phyloP scores from a whole-genome alignment of 2,888 invertebrate species.

The Bombylius major region DNA sequence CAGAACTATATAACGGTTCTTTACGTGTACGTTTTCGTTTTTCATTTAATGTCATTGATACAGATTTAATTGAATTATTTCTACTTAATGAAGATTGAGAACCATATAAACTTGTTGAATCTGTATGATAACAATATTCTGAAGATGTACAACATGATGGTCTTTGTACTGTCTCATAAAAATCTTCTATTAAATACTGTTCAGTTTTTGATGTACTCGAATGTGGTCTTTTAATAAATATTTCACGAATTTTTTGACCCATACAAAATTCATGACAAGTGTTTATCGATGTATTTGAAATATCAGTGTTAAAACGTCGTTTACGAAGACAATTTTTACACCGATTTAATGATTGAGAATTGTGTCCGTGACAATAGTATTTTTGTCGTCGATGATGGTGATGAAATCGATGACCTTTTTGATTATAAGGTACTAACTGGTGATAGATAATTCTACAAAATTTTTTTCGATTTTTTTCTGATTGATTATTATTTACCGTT shows the following conservation, averaged over 20 bases:
- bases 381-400: slow-evolving; percentile 14
- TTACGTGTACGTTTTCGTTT: slow-evolving; percentile 22
- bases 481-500: not conserved
- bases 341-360: slow-evolving; percentile 14
- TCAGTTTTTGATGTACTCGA: slow-evolving; percentile 31
- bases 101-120: slow-evolving; percentile 35
- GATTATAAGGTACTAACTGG: not conserved
- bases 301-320: slow-evolving; percentile 33
- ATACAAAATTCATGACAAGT: slow-evolving; percentile 31
- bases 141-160: slow-evolving; percentile 37
- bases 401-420: slow-evolving; percentile 3
- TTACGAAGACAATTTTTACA: slow-evolving; percentile 25
- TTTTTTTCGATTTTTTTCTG: not conserved
- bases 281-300: slow-evolving; percentile 28
- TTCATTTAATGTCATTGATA: slow-evolving; percentile 27
- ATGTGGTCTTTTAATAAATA: slow-evolving; percentile 27
- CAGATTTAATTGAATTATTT: slow-evolving; percentile 35
- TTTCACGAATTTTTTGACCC: slow-evolving; percentile 33
- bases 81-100: slow-evolving; percentile 34
- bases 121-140: slow-evolving; percentile 36
- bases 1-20: slow-evolving; percentile 32
- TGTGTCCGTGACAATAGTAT: slow-evolving; percentile 18
- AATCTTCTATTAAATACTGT: slow-evolving; percentile 34
- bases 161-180: slow-evolving; percentile 28
- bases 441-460: not conserved